Evolutionary conservation across 2,888 invertebrate species (phyloP).

Genomic region (Leucophenga maculata): DNA sequence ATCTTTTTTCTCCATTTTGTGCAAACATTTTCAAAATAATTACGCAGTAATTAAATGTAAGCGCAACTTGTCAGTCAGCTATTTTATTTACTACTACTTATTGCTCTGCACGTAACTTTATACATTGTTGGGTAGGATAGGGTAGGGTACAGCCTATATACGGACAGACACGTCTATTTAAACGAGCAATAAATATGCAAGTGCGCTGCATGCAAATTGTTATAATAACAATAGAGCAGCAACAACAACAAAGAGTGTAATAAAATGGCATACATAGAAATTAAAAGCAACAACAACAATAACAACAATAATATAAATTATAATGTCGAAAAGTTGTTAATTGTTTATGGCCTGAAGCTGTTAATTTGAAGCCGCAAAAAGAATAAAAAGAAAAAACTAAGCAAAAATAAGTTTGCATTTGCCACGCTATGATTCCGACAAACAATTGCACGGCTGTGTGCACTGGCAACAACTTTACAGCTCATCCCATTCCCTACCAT

Average conservation of each 20-base stretch:
- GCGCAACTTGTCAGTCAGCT: slow-evolving; percentile 42
- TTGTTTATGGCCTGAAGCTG: slow-evolving; percentile 42
- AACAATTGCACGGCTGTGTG: too few relatives aligned
- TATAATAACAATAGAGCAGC: not conserved
- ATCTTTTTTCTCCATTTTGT: not conserved
- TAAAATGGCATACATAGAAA: slow-evolving; percentile 40
- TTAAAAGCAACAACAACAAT: slow-evolving; percentile 49
- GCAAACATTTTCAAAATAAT: slow-evolving; percentile 12
- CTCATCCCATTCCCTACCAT: too few relatives aligned
- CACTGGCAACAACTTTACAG: too few relatives aligned
- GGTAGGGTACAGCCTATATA: not conserved
- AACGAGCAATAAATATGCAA: not conserved
- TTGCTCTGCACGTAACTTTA: not conserved
- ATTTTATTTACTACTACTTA: slow-evolving; percentile 40
- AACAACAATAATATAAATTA: slow-evolving; percentile 55
- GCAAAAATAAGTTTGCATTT: too few relatives aligned
- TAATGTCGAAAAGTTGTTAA: slow-evolving; percentile 51
- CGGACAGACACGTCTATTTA: too few relatives aligned
- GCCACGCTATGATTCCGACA: too few relatives aligned
- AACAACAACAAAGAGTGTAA: too few relatives aligned
- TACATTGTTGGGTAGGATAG: not conserved
- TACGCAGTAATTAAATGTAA: slow-evolving; percentile 31
- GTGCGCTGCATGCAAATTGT: slow-evolving; percentile 4
- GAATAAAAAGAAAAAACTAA: not conserved
- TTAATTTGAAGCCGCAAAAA: slow-evolving; percentile 5